Percentiles rank a stretch among this genome's conserved stretches.
Evolutionary conservation across 2,888 invertebrate species (phyloP).

Genomic region (Cryptocephalus primarius): DNA sequence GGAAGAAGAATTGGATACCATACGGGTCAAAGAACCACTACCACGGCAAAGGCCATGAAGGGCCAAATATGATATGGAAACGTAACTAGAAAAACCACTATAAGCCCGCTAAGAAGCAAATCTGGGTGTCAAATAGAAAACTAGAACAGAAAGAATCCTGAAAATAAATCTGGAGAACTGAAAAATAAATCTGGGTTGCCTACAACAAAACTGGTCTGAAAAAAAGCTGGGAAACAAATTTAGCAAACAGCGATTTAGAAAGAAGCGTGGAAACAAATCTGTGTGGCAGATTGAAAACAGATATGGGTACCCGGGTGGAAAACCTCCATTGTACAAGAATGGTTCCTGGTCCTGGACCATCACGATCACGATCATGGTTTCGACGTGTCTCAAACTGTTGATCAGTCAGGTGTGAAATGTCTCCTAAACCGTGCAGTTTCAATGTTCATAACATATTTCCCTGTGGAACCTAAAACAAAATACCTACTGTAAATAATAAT

Average conservation of each 20-base stretch:
- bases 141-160: slow-evolving; percentile 54
- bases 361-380: slow-evolving; percentile 52
- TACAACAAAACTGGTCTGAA: slow-evolving; percentile 64
- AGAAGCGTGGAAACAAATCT: slow-evolving; percentile 65
- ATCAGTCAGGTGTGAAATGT: no score
- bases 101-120: slow-evolving; percentile 65
- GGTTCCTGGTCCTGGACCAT: slow-evolving; percentile 67
- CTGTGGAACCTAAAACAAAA: no score
- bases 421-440: no score
- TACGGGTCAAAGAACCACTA: slow-evolving; percentile 73
- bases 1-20: slow-evolving; percentile 64
- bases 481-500: no score
- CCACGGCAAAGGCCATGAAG: slow-evolving; percentile 69
- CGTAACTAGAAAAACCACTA: slow-evolving; percentile 75
- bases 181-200: slow-evolving; percentile 53
- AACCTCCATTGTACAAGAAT: slow-evolving; percentile 68
- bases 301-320: slow-evolving; percentile 58
- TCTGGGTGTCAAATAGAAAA: slow-evolving; percentile 61
- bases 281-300: slow-evolving; percentile 47
- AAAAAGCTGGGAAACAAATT: slow-evolving; percentile 67
- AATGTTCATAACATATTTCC: no score
- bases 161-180: slow-evolving; percentile 56
- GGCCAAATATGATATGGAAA: slow-evolving; percentile 77
- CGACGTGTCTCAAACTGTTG: slow-evolving; percentile 40
- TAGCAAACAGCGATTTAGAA: slow-evolving; percentile 73